Percentiles rank a stretch among this genome's conserved stretches.
phyloP scores from a whole-genome alignment of 1,140 invertebrate genomes.

The Proctacanthus coquilletti region DNA sequence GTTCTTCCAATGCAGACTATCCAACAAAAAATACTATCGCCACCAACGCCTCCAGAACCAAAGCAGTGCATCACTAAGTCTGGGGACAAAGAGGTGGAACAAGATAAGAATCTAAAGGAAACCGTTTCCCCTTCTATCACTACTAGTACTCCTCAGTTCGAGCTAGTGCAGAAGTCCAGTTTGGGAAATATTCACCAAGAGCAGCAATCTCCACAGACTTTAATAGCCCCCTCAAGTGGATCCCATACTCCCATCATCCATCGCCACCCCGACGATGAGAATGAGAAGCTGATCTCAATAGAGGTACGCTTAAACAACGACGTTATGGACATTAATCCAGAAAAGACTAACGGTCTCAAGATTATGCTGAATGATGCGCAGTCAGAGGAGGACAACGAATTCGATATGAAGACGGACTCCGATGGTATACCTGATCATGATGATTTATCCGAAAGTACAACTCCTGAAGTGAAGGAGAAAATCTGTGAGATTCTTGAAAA shows the following conservation, averaged over 20 bases:
- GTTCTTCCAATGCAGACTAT: conserved; percentile 53
- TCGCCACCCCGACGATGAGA: too few relatives aligned
- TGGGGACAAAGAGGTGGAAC: conserved; percentile 7
- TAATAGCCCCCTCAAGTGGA: too few relatives aligned
- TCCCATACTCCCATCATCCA: too few relatives aligned
- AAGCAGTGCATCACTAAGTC: conserved; percentile 7
- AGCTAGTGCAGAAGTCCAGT: too few relatives aligned
- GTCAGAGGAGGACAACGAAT: too few relatives aligned
- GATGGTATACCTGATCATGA: conserved; percentile 13
- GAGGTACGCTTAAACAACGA: too few relatives aligned
- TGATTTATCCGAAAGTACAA: conserved; percentile 24
- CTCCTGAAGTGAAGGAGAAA: conserved; percentile 24
- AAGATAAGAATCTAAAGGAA: conserved; percentile 4
- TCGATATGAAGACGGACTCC: conserved; percentile 16
- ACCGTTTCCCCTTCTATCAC: too few relatives aligned
- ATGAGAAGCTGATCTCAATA: too few relatives aligned
- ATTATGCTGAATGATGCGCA: conserved; percentile 3
- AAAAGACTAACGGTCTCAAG: background rate
- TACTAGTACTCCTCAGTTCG: too few relatives aligned
- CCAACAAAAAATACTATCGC: conserved; percentile 15
- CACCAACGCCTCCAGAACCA: conserved; percentile 13
- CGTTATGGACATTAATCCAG: too few relatives aligned
- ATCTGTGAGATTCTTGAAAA: conserved; percentile 27
- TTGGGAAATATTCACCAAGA: too few relatives aligned
- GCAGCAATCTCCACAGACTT: too few relatives aligned